A percentile compares a stretch with the other conserved stretches of the same genome.
Evolutionary conservation across 2,888 invertebrate genomes (phyloP).

Genomic region (Andrena minutula): DNA sequence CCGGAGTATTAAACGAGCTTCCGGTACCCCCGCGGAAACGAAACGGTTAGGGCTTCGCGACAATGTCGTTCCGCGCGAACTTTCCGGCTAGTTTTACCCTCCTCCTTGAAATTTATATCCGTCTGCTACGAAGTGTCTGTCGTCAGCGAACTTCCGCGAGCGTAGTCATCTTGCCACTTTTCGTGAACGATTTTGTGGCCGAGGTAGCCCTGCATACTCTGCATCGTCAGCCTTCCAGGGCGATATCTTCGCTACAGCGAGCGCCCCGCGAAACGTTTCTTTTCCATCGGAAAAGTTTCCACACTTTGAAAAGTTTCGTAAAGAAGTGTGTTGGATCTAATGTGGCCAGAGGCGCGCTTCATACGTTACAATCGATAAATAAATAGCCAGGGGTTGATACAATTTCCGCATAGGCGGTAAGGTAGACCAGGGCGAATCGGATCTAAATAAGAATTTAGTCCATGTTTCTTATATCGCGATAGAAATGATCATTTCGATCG

Average conservation of each 20-base stretch:
- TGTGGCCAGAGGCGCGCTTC: too few relatives aligned
- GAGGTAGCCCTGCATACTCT: too few relatives aligned
- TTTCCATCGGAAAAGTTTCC: too few relatives aligned
- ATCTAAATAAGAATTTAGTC: too few relatives aligned
- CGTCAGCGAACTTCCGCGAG: constrained; percentile 18
- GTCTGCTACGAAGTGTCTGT: constrained; percentile 20
- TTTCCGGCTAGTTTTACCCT: constrained; percentile 36
- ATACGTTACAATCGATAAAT: constrained; percentile 12
- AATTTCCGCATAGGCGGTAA: not conserved
- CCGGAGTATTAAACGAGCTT: constrained; percentile 32
- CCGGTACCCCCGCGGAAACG: constrained; percentile 22
- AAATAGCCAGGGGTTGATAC: not conserved
- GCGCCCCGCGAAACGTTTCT: too few relatives aligned
- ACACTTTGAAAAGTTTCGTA: too few relatives aligned
- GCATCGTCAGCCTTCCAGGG: too few relatives aligned
- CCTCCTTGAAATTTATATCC: constrained; percentile 32
- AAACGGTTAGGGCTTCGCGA: constrained; percentile 43
- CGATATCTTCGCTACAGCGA: too few relatives aligned
- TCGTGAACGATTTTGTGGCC: constrained; percentile 12
- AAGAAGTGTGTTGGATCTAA: too few relatives aligned
- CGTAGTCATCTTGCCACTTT: constrained; percentile 9
- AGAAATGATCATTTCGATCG: too few relatives aligned
- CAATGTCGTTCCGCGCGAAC: constrained; percentile 26
- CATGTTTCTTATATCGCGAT: too few relatives aligned
- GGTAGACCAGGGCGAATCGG: too few relatives aligned